Base-by-base conservation (phyloP, 2,113 vertebrate species). In the Macrotus californicus region DNA sequence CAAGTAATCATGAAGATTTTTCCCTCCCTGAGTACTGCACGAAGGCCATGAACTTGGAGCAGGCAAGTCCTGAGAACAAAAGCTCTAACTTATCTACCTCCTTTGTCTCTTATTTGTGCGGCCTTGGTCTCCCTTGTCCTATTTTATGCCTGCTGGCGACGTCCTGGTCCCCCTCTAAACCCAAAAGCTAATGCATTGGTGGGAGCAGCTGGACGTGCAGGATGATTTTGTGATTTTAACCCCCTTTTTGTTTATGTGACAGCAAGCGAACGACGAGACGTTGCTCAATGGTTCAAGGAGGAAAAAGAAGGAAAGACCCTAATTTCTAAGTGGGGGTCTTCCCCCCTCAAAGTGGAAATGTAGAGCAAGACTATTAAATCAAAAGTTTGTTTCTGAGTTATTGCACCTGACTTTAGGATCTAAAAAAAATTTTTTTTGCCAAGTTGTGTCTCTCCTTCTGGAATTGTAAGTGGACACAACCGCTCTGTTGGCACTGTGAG, bases 401-500 rank as follows among this genome's bases (percentile, higher is more conserved):
- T 98, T 98, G 98, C 98, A 98, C 98, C 98, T 98, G 96, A 97
- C 92, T 83, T 92, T 99, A 99, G 99, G 99, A 99, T 97, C 96
- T 31, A 98, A 59, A 72, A 61, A 39, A 29, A 5, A 15, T 12
- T 97, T 97, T 98, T 96, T 98, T 98, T 97, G 98, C 99, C 99
- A 99, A 98, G 98, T 99, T 99, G 99, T 99, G 99, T 99, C 99
- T 99, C 99, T 99, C 98, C 98, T 98, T 97, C 98, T 98, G 98
- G 97, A 98, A 98, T 98, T 96, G 97, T 98, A 96, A 97, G 96
- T 96, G 96, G 91, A 97, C 97, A 98, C 97, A 94, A 96, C 97
- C 96, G 96, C 97, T n/a, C 98, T 98, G 98, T 98, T 98, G 98
- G 98, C 98, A 98, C 97, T 98, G 98, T 98, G 98, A 98, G 97